Conservation (phyloP, 2,888 invertebrate species). For the Napeogenes inachia region DNA sequence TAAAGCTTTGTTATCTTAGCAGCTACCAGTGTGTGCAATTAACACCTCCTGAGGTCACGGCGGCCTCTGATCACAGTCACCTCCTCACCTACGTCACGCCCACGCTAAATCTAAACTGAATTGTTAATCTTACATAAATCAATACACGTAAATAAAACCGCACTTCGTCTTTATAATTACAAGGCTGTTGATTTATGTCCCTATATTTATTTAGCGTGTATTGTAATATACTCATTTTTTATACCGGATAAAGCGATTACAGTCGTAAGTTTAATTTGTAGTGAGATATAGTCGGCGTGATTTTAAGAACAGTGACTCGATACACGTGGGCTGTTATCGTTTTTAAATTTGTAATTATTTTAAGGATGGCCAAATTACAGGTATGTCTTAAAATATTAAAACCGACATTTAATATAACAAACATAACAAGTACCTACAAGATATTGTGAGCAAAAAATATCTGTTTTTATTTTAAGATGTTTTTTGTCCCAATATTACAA, state of each 20-base stretch:
- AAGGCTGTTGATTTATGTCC: conserved; percentile 53
- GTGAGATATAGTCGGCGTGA: background rate
- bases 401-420: no score
- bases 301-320: background rate
- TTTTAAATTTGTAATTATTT: conserved; percentile 6
- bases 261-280: conserved; percentile 14
- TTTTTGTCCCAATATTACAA: no score
- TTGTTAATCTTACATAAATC: conserved; percentile 45
- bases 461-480: no score
- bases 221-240: conserved; percentile 31
- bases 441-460: no score
- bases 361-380: background rate
- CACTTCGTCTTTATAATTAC: conserved; percentile 46
- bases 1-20: background rate
- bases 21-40: conserved; percentile 43
- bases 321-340: background rate
- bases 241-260: conserved; percentile 2
- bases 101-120: conserved; percentile 36
- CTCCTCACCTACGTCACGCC: conserved; percentile 43
- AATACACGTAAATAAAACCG: conserved; percentile 44
- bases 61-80: conserved; percentile 39
- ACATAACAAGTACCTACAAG: no score
- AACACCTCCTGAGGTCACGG: conserved; percentile 52
- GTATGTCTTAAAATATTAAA: no score
- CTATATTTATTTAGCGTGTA: conserved; percentile 46